Evolutionary conservation across 92 coral and sea anemone genomes (phyloP), one percentile per base, ranked within the genome.

Genomic region (Bergia puertoricense): DNA sequence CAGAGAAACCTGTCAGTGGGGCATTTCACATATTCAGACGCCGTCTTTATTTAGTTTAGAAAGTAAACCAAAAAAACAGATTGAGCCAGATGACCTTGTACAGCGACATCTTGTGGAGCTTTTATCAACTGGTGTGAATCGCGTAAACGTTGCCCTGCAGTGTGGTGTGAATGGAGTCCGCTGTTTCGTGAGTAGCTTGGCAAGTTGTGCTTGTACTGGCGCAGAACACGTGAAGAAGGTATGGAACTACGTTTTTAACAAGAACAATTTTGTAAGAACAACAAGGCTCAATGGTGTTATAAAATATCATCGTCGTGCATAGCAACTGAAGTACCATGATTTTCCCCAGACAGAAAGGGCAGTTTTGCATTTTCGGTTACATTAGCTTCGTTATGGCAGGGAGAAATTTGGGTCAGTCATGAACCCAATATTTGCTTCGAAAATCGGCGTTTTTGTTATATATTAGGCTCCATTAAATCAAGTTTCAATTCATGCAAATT

Each of bases 191-290:
- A 71, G 43, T 16, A 72, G 68, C 48, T 39, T 84, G 79, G 87
- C 77, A 16, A 45, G 16, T 36, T 84, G 79, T 84, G 87, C 75
- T 36, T 71, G 44, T 41, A 84, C 39, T 51, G 87, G 87, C 0
- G 87, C 87, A 39, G 65, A 45, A 37, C 87, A 84, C 11, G 77
- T 84, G 43, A 72, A 84, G 78, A 71, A 84, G 87, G 87, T 73
- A 84, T 4, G 2, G 8, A 0, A 30, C 30, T 30, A 30, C 30
- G 54, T 8, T 4, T 48, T 48, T 4, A 4, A 4, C 54, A 30
- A 30, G 30, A 30, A 30, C 30, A 30, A 30, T 30, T 30, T 30
- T 30, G 30, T 30, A 30, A 30, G 8, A 48, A 48, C 8, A 48
- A 4, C 8, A 48, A 48, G 54, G 54, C 4, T 48, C 8, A 4